A percentile compares a stretch with the other conserved stretches of the same genome.
These are phyloP conservation scores for Elaphurus davidianus DNA, from an alignment of 2,113 vertebrate genomes.

Conservation along the genomic window DNA sequence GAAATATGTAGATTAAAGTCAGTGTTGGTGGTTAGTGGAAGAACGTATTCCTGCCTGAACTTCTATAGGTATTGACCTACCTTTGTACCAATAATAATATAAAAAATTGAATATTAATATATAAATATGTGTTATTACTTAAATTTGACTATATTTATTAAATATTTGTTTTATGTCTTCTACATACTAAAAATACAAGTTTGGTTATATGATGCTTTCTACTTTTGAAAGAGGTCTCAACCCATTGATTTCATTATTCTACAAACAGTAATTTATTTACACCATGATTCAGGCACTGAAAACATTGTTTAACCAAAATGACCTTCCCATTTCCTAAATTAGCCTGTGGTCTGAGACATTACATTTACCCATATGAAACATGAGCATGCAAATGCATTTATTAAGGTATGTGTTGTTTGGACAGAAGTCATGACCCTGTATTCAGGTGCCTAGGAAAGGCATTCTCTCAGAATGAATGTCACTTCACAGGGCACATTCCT, in stretches of 20 bases:
- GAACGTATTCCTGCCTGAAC: rapidly evolving
- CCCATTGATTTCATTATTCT: background rate
- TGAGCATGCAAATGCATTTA: background rate
- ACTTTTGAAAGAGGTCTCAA: background rate
- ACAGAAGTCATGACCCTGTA: background rate
- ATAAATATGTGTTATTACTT: background rate
- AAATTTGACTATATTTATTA: background rate
- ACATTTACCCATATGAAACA: background rate
- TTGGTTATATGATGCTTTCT: background rate
- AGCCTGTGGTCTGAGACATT: background rate
- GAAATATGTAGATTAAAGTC: background rate
- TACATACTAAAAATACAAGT: background rate
- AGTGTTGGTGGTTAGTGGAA: background rate
- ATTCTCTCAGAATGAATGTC: background rate
- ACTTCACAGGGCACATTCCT: too few relatives aligned
- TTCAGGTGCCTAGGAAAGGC: background rate
- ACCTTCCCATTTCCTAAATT: background rate
- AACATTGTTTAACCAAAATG: background rate
- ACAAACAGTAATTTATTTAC: background rate
- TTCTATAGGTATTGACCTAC: background rate
- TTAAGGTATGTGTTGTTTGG: background rate
- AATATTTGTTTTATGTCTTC: background rate
- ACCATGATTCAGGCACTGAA: background rate
- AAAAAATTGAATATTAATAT: background rate
- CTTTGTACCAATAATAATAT: background rate